Evolutionary conservation across 2,113 vertebrate genomes (phyloP).

Genomic region (Tylochromis polylepis): DNA sequence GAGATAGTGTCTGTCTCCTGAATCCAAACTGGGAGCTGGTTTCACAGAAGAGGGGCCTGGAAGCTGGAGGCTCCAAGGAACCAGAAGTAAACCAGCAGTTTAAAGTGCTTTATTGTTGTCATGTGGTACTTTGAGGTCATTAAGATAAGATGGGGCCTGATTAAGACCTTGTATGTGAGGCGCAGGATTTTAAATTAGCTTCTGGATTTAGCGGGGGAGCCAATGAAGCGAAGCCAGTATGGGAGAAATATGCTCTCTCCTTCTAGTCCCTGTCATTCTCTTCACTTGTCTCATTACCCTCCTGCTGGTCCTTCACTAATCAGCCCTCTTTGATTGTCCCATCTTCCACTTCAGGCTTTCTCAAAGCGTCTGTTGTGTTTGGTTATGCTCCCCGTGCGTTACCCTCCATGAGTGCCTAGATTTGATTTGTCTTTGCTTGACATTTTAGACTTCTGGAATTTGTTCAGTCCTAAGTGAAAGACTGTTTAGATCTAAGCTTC

Average conservation of each 20-base stretch:
- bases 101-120: not conserved
- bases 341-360: not conserved
- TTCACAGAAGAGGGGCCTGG: not conserved
- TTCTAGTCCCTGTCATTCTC: not conserved
- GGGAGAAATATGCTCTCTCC: not conserved
- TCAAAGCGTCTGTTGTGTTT: not conserved
- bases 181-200: not conserved
- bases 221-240: not conserved
- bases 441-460: not conserved
- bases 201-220: not conserved
- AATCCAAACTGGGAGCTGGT: not conserved
- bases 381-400: not conserved
- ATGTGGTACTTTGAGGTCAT: not conserved
- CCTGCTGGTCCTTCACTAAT: not conserved
- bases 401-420: accelerated
- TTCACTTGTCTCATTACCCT: not conserved
- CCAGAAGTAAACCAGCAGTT: not conserved
- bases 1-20: not conserved
- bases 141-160: not conserved
- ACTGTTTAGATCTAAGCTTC: too few species aligned
- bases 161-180: not conserved
- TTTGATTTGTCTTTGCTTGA: not conserved
- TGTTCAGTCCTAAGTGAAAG: not conserved
- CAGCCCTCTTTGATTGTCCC: not conserved
- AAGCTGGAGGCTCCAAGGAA: not conserved